phyloP scores from a whole-genome alignment of 2,113 vertebrate genomes.

The Thunnus maccoyii region DNA sequence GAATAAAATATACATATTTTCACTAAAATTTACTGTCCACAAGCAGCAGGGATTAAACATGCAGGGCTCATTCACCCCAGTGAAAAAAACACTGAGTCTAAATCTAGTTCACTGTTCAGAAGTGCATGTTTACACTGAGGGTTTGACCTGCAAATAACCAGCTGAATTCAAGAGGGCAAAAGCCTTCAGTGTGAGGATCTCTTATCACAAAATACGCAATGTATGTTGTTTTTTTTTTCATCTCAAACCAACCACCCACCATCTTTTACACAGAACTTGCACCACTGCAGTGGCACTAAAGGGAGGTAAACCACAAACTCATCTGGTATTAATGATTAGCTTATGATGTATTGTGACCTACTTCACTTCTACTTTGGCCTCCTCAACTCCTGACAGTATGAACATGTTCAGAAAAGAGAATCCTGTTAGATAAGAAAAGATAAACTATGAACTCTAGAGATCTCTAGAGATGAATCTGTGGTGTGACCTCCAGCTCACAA shows the following conservation, averaged over 20 bases:
- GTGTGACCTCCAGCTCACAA: background rate
- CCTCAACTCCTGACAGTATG: slow-evolving; percentile 1
- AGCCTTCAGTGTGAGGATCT: slow-evolving; percentile 15
- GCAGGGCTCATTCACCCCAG: slow-evolving; percentile 20
- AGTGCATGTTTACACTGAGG: slow-evolving; percentile 68
- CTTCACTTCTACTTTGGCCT: slow-evolving; percentile 46
- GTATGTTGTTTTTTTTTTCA: background rate
- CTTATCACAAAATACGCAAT: slow-evolving; percentile 48
- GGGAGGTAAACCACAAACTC: background rate
- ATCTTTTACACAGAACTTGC: slow-evolving; percentile 2
- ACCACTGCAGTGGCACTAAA: background rate
- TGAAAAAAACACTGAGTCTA: background rate
- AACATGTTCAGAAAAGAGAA: background rate
- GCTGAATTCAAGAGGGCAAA: slow-evolving; percentile 60
- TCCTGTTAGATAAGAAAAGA: slow-evolving; percentile 33
- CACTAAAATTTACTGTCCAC: background rate
- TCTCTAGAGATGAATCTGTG: background rate
- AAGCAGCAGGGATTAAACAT: background rate
- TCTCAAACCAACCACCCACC: background rate
- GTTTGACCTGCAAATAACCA: slow-evolving; percentile 64
- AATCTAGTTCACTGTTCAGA: slow-evolving; percentile 51
- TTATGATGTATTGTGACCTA: slow-evolving; percentile 45
- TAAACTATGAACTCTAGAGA: background rate
- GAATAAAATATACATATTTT: background rate
- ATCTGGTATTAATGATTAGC: slow-evolving; percentile 67